phyloP scores from a whole-genome alignment of 1,140 invertebrate species.

The Bombus sylvicola region DNA sequence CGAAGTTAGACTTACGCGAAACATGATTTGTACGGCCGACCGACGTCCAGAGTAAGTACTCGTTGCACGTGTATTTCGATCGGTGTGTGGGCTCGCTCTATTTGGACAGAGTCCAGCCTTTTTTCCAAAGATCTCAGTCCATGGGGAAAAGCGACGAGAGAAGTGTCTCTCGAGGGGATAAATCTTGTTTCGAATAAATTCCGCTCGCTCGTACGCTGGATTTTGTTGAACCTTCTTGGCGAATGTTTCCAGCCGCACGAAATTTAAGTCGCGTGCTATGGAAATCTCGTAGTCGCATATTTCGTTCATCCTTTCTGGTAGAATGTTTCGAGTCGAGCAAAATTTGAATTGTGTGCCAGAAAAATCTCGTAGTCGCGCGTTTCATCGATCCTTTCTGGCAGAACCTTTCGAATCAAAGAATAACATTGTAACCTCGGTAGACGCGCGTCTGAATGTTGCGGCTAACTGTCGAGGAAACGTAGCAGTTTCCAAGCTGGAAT shows the following conservation, averaged over 20 bases:
- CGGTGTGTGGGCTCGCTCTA: background rate
- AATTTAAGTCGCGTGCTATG: no score
- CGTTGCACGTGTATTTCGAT: background rate
- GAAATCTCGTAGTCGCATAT: no score
- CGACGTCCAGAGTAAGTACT: background rate
- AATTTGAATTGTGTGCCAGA: background rate
- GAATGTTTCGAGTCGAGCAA: no score
- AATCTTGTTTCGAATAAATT: slow-evolving; percentile 2
- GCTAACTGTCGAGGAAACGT: background rate
- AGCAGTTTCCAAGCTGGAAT: background rate
- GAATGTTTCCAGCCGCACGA: no score
- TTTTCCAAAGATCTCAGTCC: background rate
- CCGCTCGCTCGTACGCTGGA: background rate
- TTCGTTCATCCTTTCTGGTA: no score
- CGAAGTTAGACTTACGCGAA: background rate
- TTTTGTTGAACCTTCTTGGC: no score
- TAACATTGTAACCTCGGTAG: no score
- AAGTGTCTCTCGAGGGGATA: background rate
- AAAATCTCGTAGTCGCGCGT: background rate
- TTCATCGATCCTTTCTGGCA: no score
- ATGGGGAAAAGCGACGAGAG: background rate
- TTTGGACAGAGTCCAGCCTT: background rate
- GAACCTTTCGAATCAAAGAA: no score
- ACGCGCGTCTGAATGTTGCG: no score
- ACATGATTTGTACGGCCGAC: background rate